Percentiles rank a stretch among this genome's conserved stretches.
phyloP scores from a whole-genome alignment of 1,140 invertebrate genomes.

The Euwallacea similis region DNA sequence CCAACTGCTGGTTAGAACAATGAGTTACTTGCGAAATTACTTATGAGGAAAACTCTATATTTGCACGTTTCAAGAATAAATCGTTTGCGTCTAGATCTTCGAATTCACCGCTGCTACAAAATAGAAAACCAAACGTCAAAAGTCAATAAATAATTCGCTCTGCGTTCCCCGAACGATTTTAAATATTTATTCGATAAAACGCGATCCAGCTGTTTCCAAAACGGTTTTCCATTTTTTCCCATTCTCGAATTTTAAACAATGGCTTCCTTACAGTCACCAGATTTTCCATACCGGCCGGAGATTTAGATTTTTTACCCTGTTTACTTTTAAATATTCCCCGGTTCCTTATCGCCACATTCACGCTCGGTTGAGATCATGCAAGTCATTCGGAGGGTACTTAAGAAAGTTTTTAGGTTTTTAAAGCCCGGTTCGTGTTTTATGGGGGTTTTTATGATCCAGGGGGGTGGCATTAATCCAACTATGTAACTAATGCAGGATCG shows the following conservation, averaged over 20 bases:
- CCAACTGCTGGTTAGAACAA: too few species aligned
- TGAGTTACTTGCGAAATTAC: too few species aligned
- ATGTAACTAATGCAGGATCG: too few species aligned
- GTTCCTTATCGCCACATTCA: slow-evolving; percentile 2
- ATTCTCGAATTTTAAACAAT: slow-evolving; percentile 32
- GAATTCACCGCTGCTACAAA: slow-evolving; percentile 9
- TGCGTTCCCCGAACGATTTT: slow-evolving; percentile 26
- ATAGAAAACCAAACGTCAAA: slow-evolving; percentile 26
- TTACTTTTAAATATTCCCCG: slow-evolving; percentile 4
- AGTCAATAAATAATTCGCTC: slow-evolving; percentile 36
- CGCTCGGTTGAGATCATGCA: background rate
- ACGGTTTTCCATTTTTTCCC: slow-evolving; percentile 28
- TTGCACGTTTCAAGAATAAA: background rate
- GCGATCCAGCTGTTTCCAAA: slow-evolving; percentile 37
- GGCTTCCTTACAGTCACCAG: slow-evolving; percentile 22
- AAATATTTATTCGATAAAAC: slow-evolving; percentile 39
- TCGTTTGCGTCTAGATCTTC: background rate
- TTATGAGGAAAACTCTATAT: background rate
- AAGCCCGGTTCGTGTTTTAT: too few species aligned
- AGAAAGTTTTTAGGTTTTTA: too few species aligned
- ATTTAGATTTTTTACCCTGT: background rate
- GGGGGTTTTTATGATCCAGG: too few species aligned
- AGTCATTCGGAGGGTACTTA: too few species aligned
- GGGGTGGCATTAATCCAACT: too few species aligned
- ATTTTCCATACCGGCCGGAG: slow-evolving; percentile 1